Percentiles rank a stretch among this genome's conserved stretches.
These are phyloP conservation scores for Macropus fuliginosus DNA, from an alignment of 2,797 vertebrate genomes.

Conservation along the genomic window DNA sequence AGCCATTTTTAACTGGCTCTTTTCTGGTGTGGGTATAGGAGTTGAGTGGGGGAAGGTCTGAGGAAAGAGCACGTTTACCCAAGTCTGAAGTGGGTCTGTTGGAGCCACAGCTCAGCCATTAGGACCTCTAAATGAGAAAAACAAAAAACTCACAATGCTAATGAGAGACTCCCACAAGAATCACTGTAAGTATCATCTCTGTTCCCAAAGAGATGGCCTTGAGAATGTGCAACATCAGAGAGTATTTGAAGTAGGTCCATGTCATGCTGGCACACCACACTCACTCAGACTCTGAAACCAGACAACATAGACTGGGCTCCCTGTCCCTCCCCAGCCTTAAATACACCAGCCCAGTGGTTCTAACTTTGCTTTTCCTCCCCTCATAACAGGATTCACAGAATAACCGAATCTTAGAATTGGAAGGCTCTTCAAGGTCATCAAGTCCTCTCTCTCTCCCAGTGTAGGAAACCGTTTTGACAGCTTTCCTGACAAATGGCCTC, in stretches of 20 bases:
- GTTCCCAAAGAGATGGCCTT: not conserved
- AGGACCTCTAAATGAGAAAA: not conserved
- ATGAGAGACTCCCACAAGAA: not conserved
- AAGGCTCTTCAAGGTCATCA: not conserved
- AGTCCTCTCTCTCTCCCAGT: not conserved
- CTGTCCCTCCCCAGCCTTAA: not conserved
- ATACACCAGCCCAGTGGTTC: not conserved
- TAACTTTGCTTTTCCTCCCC: not conserved
- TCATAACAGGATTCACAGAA: not conserved
- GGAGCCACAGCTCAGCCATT: not conserved
- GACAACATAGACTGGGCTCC: not conserved
- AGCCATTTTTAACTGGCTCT: not conserved
- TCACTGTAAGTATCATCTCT: not conserved
- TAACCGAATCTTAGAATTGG: not conserved
- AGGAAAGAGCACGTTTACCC: not conserved
- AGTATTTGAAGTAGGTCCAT: not conserved
- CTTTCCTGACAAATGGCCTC: not conserved
- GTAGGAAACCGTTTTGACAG: not conserved
- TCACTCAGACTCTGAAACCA: not conserved
- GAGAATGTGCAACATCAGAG: not conserved
- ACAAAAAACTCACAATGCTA: not conserved
- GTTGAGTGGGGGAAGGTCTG: not conserved
- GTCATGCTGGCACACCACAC: not conserved
- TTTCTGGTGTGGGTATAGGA: not conserved
- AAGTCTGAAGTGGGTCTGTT: not conserved